Base-by-base conservation (phyloP, 2,797 vertebrate genomes). In the Telmatherina bonti region DNA sequence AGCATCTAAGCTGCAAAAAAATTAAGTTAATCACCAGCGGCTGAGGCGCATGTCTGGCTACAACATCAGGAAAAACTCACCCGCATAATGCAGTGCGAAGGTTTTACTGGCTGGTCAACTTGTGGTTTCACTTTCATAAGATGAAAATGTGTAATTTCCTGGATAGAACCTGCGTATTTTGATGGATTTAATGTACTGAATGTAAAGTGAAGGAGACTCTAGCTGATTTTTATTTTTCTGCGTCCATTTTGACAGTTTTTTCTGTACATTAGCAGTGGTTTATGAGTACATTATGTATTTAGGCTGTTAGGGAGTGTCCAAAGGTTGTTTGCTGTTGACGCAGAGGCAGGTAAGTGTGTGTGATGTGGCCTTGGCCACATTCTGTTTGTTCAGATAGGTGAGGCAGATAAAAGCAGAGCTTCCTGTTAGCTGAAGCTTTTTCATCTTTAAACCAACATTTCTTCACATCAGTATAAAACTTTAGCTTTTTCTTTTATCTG, bases 291-390 rank as follows among this genome's bases (percentile, higher is more conserved):
- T 54, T 62, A 13, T 24, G 20, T 53, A 33, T 77, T 52, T 59
- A 30, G 29, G 43, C 70, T 72, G 26, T 20, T 49, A 16, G 16
- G 26, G 5, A 52, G 24, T 2, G 67, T 76, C 60, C 77, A 11
- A 89, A 90, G 89, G 84, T 86, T 77, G 64, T 90, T 87, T 91
- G 86, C 75, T 35, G 67, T 78, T 38, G 67, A 74, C 61, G 67
- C 72, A 73, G 72, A 12, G 30, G 63, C 62, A 52, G 29, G 58
- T 78, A 70, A 43, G 15, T 43, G 41, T 69, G 66, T 67, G 72
- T 70, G n/a, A n/a, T 63, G 36, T 72, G 62, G 59, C 68, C 81
- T 78, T 75, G 67, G 62, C 49, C 62, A 15, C 20, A 55, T 74
- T 41, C 29, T 85, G 84, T 86, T 82, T 88, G 70, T 53, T 66